Evolutionary conservation across 1,140 invertebrate species (phyloP), one percentile per base, ranked within the genome.

Genomic region (Melipona quadrifasciata): DNA sequence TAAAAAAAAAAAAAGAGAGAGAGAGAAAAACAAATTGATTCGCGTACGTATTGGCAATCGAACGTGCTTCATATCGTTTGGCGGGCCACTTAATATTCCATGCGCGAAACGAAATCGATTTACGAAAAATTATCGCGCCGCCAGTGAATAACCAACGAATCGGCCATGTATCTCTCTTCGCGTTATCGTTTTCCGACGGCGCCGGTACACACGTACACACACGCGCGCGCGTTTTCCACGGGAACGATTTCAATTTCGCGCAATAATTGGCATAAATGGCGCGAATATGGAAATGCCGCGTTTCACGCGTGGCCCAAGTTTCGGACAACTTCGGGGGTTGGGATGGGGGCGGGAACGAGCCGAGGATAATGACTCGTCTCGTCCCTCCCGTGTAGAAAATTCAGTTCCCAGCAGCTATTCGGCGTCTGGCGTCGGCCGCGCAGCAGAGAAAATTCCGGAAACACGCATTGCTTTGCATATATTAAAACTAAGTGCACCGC

Each of bases 401-500:
- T 80, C 82, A 84, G 70, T 84, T 84, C 55, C 68, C 83, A 74
- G 53, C 83, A 74, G 53, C 58, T 74, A 74, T 84, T 74, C 83
- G 47, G 72, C 77, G 70, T 80, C 77, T 80, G 74, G 70, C 31
- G 31, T 51, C 65, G 27, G 55, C 55, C 24, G n/a, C 70, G 53
- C 24, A 58, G 47, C 19, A 80, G 24, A 80, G 83, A 84, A 84
- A 84, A 84, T 84, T 80, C 83, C 55, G 77, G 83, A 74, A 84
- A 80, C 78, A 80, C 83, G 78, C 83, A 84, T 80, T 67, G 83
- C 58, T 84, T 84, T 84, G 77, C 83, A 84, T 84, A 80, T n/a
- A 80, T 80, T 80, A 84, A 84, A 84, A 73, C 83, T 84, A 84
- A 84, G 70, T 80, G 78, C 27, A 11, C 34, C 65, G 8, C 72